phyloP scores from a whole-genome alignment of 2,888 invertebrate genomes.

The Agrypnus murinus region DNA sequence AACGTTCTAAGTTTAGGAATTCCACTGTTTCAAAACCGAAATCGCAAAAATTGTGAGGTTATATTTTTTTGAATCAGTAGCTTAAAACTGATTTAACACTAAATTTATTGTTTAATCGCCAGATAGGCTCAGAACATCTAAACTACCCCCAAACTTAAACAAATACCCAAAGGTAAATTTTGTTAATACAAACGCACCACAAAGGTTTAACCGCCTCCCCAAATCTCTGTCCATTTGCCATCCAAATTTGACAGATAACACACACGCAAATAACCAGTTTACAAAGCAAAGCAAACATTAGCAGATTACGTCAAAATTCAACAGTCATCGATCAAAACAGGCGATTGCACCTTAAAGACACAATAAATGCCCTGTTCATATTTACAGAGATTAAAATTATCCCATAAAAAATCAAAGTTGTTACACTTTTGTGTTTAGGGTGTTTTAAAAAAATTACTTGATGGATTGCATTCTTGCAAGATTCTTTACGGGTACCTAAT shows the following conservation, averaged over 20 bases:
- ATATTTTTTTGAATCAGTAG: background rate
- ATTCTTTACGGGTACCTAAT: no score
- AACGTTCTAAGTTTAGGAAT: no score
- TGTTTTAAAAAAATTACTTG: no score
- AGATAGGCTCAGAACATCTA: no score
- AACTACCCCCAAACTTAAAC: no score
- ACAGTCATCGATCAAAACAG: conserved; percentile 13
- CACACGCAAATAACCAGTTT: conserved; percentile 42
- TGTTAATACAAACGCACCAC: conserved; percentile 5
- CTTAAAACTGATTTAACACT: background rate
- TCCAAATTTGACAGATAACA: conserved; percentile 42
- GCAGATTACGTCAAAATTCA: conserved; percentile 26
- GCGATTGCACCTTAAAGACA: background rate
- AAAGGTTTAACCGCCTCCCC: conserved; percentile 32
- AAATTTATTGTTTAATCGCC: no score
- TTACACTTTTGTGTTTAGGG: no score
- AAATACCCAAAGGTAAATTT: conserved; percentile 1
- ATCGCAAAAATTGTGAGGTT: background rate
- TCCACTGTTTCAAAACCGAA: no score
- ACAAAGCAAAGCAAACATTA: conserved; percentile 40
- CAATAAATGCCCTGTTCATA: no score
- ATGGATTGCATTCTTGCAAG: no score
- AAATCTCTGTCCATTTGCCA: conserved; percentile 37
- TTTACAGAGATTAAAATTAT: no score
- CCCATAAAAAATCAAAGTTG: no score